phyloP scores from a whole-genome alignment of 2,797 vertebrate genomes.

The Cyclura pinguis region DNA sequence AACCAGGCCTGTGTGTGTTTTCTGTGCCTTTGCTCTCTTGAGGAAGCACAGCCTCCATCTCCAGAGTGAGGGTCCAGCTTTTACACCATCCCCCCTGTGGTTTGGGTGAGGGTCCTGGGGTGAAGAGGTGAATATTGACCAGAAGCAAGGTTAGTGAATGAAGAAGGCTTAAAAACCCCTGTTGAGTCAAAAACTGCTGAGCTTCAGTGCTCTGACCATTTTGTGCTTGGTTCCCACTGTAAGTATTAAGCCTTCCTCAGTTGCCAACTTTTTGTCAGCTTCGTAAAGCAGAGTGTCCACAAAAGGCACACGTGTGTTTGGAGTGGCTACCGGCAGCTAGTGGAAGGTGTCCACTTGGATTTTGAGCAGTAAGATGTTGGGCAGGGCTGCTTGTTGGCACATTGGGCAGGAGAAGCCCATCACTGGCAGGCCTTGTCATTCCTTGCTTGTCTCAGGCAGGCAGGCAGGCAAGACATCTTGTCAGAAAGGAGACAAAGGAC shows the following conservation, averaged over 20 bases:
- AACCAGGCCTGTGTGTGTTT: no score
- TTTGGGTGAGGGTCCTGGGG: neutral
- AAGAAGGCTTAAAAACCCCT: neutral
- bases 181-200: no score
- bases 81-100: neutral
- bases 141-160: neutral
- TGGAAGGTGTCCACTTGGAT: neutral
- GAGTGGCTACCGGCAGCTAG: neutral
- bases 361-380: neutral
- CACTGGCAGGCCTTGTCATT: neutral
- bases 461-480: neutral
- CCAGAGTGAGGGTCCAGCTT: no score
- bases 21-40: no score
- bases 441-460: neutral
- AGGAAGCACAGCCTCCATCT: no score
- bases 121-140: neutral
- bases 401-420: accelerated
- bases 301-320: neutral
- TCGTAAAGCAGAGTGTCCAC: neutral
- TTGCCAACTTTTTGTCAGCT: no score
- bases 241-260: neutral
- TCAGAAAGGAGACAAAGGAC: neutral
- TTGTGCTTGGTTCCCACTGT: no score
- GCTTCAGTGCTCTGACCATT: neutral
- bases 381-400: neutral